Evolutionary conservation across 92 coral and sea anemone genomes (phyloP), one percentile per base, ranked within the genome.

Genomic region (Ricordea florida): DNA sequence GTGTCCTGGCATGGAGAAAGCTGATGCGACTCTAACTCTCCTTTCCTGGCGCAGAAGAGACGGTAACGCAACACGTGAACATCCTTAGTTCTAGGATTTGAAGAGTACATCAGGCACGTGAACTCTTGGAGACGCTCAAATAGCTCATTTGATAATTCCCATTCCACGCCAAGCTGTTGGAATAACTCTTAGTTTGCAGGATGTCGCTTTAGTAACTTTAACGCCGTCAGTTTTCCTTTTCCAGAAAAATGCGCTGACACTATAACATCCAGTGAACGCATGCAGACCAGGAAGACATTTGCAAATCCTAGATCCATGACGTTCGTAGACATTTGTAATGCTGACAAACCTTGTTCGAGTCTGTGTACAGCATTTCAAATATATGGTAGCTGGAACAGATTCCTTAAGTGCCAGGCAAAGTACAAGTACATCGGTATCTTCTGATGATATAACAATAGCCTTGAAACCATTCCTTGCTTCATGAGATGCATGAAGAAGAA

Each of bases 341-440:
- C 53, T 36, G 30, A 49, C 29, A 49, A 49, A 49, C 57, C 31
- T 49, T 49, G 57, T 49, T 14, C 32, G 57, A 21, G 57, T 49
- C 31, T 21, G 29, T 49, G 57, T 21, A 21, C 57, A 29, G 31
- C 57, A 49, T 49, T 49, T 49, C 10, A 49, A 49, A 49, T 21
- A 6, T 16, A 24, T 49, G 10, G 57, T 21, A 23, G 30, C 31
- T 21, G 57, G 57, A 23, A 23, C 31, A 23, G n/a, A n/a, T 29
- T 36, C 61, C 73, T 40, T 2, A 48, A 76, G 36, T 11, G 72
- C 72, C 28, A 83, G 71, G 42, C 79, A 32, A 56, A 83, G 65
- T 20, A 80, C 49, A 42, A 86, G 38, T 10, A 85, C 86, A 66
- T 86, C 87, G 8, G 83, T 86, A 76, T 86, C 91, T 63, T 72